Evolutionary conservation across 2,797 vertebrate species (phyloP).

Genomic region (Salmo trutta): DNA sequence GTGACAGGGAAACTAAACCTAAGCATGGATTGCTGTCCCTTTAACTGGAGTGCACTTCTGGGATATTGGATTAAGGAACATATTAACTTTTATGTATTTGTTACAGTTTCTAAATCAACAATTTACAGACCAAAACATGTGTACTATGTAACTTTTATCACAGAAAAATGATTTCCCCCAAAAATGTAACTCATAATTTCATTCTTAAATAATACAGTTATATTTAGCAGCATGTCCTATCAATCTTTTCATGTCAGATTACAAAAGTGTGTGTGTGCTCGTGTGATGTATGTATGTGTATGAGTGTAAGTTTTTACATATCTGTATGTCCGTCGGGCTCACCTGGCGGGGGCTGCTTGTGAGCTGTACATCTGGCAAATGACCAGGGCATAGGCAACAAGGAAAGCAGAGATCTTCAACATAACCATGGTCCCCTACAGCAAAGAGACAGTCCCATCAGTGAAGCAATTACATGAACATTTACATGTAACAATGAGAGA

Average conservation of each 20-base stretch:
- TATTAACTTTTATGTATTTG: not conserved
- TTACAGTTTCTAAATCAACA: not conserved
- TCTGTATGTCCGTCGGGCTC: slow-evolving; percentile 47
- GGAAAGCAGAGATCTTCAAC: slow-evolving; percentile 89
- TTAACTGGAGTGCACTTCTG: not conserved
- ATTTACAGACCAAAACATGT: not conserved
- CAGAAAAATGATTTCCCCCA: not conserved
- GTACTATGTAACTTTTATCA: not conserved
- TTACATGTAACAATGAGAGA: slow-evolving; percentile 4
- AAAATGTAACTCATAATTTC: not conserved
- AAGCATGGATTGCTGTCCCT: too few species aligned
- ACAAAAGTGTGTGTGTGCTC: not conserved
- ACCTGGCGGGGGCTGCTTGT: slow-evolving; percentile 90
- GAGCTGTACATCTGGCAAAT: slow-evolving; percentile 91
- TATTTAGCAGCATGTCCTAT: not conserved
- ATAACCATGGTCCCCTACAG: slow-evolving; percentile 85
- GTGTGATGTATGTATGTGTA: not conserved
- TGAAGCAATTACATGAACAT: not conserved
- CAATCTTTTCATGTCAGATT: not conserved
- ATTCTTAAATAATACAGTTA: not conserved
- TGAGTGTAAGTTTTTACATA: not conserved
- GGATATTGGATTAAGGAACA: not conserved
- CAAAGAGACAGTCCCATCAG: slow-evolving; percentile 51
- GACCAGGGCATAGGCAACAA: slow-evolving; percentile 89
- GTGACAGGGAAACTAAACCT: too few species aligned